Percentiles rank a stretch among this genome's conserved stretches.
phyloP scores from a whole-genome alignment of 2,888 invertebrate species.

The Campoletis raptor region DNA sequence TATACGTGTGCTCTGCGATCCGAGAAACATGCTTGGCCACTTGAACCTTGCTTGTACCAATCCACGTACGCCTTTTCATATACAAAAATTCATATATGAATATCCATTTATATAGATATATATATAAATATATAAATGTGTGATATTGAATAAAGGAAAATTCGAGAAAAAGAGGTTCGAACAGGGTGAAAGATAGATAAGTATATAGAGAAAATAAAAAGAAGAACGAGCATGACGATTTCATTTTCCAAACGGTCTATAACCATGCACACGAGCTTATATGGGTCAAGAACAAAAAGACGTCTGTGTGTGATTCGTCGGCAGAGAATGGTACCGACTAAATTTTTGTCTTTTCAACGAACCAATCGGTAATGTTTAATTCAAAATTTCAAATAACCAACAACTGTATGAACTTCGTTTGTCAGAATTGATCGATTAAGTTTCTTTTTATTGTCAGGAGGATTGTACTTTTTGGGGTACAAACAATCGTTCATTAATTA shows the following conservation, averaged over 20 bases:
- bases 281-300: constrained; percentile 65
- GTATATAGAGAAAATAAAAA: constrained; percentile 2
- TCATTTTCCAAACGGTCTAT: constrained; percentile 34
- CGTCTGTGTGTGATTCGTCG: constrained; percentile 31
- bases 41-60: constrained; percentile 35
- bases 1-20: constrained; percentile 27
- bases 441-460: neutral
- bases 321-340: constrained; percentile 63
- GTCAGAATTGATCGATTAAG: neutral
- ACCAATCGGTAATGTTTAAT: neutral
- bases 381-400: neutral
- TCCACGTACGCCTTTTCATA: constrained; percentile 21
- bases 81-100: neutral
- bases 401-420: neutral
- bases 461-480: neutral
- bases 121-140: neutral
- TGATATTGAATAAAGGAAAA: constrained; percentile 13
- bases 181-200: constrained; percentile 18
- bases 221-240: constrained; percentile 40
- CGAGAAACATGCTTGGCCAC: constrained; percentile 47
- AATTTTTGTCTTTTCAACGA: constrained; percentile 21
- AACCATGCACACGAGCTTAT: constrained; percentile 42
- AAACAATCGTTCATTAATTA: no score
- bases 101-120: neutral
- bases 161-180: constrained; percentile 9